Evolutionary conservation across 2,113 vertebrate species (phyloP), one percentile per base, ranked within the genome.

Genomic region (Castor canadensis): DNA sequence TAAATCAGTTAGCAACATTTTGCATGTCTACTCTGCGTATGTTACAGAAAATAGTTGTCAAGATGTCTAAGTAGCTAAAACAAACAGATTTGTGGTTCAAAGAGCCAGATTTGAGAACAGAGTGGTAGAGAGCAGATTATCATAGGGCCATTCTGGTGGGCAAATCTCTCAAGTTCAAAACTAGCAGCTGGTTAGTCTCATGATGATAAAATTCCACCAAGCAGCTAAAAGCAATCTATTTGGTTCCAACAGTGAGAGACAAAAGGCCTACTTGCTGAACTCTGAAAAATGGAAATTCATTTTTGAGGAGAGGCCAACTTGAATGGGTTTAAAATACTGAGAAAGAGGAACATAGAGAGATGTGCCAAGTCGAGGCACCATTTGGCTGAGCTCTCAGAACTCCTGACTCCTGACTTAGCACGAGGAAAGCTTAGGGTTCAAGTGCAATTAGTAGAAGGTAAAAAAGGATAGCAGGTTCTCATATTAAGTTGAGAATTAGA

Each of bases 1-100:
- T 97, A 93, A 97, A 94, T 92, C 88, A 32, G 56, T 92, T 95
- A 73, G 80, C 95, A 93, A 85, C 89, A 92, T 95, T 87, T 97
- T 96, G 96, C 84, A 67, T 79, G 30, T 89, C 90, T 93, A 85
- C 38, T 89, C 85, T 94, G 75, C 64, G 64, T 96, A 95, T 85
- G 82, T 94, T 97, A 94, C 40, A 94, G 67, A 77, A 96, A 95
- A 86, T 95, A 85, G 66, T 91, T 85, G 80, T 89, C 67, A 91
- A 92, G 94, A 96, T 90, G 10, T 77, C 66, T 96, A 60, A 97
- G 58, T 91, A 94, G 87, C 97, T 97, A 79, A 95, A 72, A 19
- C 49, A 60, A 89, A 54, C 95, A 95, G n/a, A 88, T 94, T 76
- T 96, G 64, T 93, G 64, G 87, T 85, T 95, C 83, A 84, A 66